Conservation (phyloP, 2,113 vertebrate genomes). For the Picathartes gymnocephalus region DNA sequence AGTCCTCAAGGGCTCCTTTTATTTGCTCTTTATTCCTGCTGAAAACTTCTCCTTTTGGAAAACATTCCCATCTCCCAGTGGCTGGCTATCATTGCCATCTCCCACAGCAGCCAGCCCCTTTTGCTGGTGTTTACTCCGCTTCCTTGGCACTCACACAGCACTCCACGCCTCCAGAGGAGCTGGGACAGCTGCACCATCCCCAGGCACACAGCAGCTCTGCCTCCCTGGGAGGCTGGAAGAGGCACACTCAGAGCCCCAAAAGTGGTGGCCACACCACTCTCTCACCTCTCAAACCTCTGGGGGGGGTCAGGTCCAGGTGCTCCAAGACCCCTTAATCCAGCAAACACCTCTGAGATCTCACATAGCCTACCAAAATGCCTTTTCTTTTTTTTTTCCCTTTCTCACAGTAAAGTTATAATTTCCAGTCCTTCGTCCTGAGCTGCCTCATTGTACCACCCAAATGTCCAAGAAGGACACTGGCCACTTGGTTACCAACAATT, state of each 20-base stretch:
- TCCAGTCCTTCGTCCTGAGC: not conserved
- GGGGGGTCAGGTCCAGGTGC: not conserved
- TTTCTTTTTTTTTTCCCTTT: accelerated
- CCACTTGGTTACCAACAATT: not conserved
- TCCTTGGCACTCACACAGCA: not conserved
- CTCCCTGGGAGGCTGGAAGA: not conserved
- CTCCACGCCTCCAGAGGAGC: not conserved
- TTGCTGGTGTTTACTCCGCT: not conserved
- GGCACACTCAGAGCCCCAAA: not conserved
- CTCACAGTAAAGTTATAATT: not conserved
- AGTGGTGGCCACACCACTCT: not conserved
- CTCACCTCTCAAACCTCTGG: not conserved
- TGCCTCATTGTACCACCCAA: not conserved
- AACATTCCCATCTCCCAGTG: not conserved
- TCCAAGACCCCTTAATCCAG: not conserved
- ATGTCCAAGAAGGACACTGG: not conserved
- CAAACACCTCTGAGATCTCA: not conserved
- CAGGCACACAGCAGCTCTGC: not conserved
- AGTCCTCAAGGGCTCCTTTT: not conserved
- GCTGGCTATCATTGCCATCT: not conserved
- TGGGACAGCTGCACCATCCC: not conserved
- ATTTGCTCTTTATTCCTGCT: not conserved
- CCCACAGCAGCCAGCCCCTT: not conserved
- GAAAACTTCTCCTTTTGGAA: not conserved
- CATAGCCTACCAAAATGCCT: not conserved